Conservation (phyloP, 2,888 invertebrate species). For the Leuctra nigra region DNA sequence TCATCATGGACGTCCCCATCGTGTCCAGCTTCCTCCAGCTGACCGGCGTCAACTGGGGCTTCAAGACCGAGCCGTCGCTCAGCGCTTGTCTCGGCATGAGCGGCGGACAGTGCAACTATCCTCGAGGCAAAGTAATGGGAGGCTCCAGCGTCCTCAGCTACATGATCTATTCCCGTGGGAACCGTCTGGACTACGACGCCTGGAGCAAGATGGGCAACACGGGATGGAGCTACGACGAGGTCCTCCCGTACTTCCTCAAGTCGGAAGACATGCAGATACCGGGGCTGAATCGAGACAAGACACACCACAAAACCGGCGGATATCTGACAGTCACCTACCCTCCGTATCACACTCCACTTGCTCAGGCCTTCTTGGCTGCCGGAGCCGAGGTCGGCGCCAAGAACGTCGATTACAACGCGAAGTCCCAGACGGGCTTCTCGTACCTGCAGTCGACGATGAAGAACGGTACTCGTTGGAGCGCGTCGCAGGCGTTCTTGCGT, state of each 20-base stretch:
- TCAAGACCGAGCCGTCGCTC: too few relatives aligned
- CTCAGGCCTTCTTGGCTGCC: slow-evolving; percentile 55
- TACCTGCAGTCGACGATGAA: slow-evolving; percentile 51
- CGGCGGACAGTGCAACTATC: slow-evolving; percentile 72
- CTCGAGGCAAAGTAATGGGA: too few relatives aligned
- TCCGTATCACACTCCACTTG: slow-evolving; percentile 48
- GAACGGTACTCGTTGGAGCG: slow-evolving; percentile 59
- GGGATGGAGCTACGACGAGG: too few relatives aligned
- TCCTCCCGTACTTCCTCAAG: slow-evolving; percentile 74
- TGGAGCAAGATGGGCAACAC: slow-evolving; percentile 66
- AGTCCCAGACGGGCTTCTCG: slow-evolving; percentile 52
- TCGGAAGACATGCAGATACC: slow-evolving; percentile 56
- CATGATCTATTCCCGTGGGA: slow-evolving; percentile 72
- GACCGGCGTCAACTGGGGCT: too few relatives aligned
- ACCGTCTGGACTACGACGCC: slow-evolving; percentile 62
- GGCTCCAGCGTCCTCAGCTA: too few relatives aligned
- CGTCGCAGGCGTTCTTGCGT: slow-evolving; percentile 58
- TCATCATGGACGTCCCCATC: too few relatives aligned
- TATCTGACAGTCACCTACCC: slow-evolving; percentile 49
- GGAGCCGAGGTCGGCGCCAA: slow-evolving; percentile 54
- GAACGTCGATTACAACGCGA: slow-evolving; percentile 54
- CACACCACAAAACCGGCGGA: slow-evolving; percentile 50
- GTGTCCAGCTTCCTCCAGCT: too few relatives aligned
- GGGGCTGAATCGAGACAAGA: slow-evolving; percentile 41
- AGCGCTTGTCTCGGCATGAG: too few relatives aligned